Base-by-base conservation (phyloP, 2,113 vertebrate species). In the Cettia cetti region DNA sequence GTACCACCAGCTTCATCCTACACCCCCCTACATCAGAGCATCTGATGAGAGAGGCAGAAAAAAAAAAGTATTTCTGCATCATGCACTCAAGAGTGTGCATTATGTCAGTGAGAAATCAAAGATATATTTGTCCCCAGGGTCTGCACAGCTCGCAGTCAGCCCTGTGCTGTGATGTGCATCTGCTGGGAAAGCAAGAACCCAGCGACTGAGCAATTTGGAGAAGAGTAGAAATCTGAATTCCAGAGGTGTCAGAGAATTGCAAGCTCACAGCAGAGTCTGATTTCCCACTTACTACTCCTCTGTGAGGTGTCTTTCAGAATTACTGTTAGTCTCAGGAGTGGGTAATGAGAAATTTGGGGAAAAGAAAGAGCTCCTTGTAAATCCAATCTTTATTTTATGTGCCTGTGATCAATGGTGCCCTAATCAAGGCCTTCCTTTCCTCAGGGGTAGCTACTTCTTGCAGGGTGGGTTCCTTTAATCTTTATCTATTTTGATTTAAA, bases 1-100 rank as follows among this genome's bases (percentile, higher is more conserved):
- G 82, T 96, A 76, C 74, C 84, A 89, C 65, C 72, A 87, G 83
- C 84, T 87, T 82, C 77, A 84, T 96, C 84, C 83, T 87, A 68
- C 80, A 86, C 44, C 81, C 72, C 90, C 68, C 76, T 71, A 31
- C 37, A 84, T 75, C 44, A 82, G 64, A 96, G 72, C 69, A 86
- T 93, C 88, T 82, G 91, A 96, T 70, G 57, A 64, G 80, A 84
- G 74, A 89, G 78, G 83, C 81, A 95, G 87, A 21, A 80, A 86
- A 82, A 40, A 68, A 69, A 71, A 80, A 56, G 61, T 33, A 66
- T 79, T 92, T 84, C 78, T 95, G 82, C 94, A 92, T 86, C 71
- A 24, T 53, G 77, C 65, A 61, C 60, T 78, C 65, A 40, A 35
- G 83, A 94, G 28, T 7, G 49, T 96, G 72, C 61, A 37, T 81